These are phyloP conservation scores for Hermaeophaga mercurialis DNA, from an alignment of 2,888 invertebrate species.

Conservation along the genomic window DNA sequence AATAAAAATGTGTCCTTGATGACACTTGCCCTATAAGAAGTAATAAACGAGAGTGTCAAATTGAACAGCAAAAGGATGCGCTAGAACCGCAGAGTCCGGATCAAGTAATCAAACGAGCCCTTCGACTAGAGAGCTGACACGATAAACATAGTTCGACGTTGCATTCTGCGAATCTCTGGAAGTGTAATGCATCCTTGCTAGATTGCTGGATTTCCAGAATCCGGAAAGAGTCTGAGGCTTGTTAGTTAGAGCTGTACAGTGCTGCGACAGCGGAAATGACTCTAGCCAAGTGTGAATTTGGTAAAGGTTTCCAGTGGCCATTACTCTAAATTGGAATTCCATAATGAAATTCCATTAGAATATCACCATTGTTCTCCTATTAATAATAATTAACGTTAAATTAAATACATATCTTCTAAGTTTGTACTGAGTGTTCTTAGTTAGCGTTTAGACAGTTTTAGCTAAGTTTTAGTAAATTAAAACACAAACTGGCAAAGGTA, in stretches of 20 bases:
- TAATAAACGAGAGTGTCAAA: no score
- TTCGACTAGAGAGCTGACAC: conserved; percentile 18
- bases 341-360: background rate
- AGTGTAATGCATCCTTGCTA: background rate
- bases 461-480: no score
- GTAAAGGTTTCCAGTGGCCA: conserved; percentile 1
- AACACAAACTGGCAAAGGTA: no score
- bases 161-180: conserved; percentile 2
- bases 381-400: background rate
- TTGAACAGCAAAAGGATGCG: no score
- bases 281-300: conserved; percentile 6
- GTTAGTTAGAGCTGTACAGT: background rate
- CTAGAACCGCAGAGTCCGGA: conserved; percentile 7
- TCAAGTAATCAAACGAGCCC: conserved; percentile 23
- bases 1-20: no score
- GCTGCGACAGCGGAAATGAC: conserved; percentile 11
- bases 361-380: background rate
- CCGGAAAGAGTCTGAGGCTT: conserved; percentile 2
- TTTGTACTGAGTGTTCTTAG: no score
- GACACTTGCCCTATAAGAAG: no score
- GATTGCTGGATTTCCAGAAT: conserved; percentile 1
- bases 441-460: no score
- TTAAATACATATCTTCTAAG: no score
- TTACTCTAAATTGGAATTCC: background rate
- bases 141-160: background rate